Conservation (phyloP, 2,113 vertebrate genomes). For the Eudyptes chrysolophus region DNA sequence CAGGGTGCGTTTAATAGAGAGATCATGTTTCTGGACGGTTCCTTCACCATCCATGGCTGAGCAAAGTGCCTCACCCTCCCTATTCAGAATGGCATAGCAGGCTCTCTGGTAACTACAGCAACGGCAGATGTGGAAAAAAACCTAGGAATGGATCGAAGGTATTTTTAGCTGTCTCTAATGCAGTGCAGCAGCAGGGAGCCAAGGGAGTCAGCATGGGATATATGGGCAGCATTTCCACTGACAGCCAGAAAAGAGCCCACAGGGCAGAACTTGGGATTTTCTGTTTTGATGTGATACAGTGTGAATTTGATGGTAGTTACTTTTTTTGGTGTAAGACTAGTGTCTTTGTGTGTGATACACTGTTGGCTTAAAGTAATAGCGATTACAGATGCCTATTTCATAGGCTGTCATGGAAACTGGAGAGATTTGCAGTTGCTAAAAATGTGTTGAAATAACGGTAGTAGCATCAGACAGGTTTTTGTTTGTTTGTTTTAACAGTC, state of each 20-base stretch:
- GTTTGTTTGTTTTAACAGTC: not conserved
- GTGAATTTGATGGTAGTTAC: not conserved
- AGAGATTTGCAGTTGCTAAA: not conserved
- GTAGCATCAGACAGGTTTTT: not conserved
- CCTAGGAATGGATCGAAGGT: not conserved
- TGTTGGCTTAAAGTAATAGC: not conserved
- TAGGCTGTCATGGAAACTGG: not conserved
- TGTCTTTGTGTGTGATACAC: not conserved
- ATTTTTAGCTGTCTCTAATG: not conserved
- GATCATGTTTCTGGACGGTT: accelerated
- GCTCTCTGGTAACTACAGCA: not conserved
- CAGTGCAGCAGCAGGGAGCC: not conserved
- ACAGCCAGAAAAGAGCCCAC: not conserved
- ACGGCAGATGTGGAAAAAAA: not conserved
- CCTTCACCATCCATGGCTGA: not conserved
- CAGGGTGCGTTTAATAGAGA: too few species aligned
- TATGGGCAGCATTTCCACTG: not conserved
- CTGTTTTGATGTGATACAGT: not conserved
- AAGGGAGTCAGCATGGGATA: not conserved
- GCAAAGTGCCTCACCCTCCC: not conserved
- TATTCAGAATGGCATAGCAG: accelerated
- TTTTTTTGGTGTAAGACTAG: not conserved
- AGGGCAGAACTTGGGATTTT: not conserved
- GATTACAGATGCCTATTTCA: not conserved
- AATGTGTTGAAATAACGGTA: not conserved